Evolutionary conservation across 2,797 vertebrate genomes (phyloP), one percentile per base, ranked within the genome.

Genomic region (Chlorospingus semifuscus): DNA sequence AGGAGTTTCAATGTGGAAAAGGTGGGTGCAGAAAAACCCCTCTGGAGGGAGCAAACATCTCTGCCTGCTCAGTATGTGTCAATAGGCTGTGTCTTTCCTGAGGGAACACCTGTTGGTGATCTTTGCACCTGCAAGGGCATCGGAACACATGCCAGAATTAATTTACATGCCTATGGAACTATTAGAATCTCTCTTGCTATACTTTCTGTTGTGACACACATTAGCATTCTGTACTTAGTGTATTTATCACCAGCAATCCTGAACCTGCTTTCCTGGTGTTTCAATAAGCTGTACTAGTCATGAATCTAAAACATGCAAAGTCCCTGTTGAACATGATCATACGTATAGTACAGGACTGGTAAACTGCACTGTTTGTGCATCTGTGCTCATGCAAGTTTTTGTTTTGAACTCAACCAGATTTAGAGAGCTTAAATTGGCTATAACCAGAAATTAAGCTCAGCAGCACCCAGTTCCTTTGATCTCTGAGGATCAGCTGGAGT

Each of bases 51-150:
- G 22, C 19, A 19, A 30, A 39, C 13, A 34, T 55, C 18, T 52
- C n/a, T 46, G 8, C n/a, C 19, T 57, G 29, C 24, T 52, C 24
- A 17, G 32, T 15, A 8, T 29, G 8, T 13, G 22, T 50, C 16
- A 23, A 9, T 30, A 15, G 29, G 20, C 12, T 8, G 8, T 22
- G 29, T 26, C 17, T 59, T 57, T 59, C 20, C 29, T 26, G 29
- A 65, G 27, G 20, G 20, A 30, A 22, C 24, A 65, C 11, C 11
- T 39, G 7, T 46, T 29, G 17, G 11, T 39, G 21, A 74, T 30
- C 9, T 60, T 66, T 53, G 26, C 0, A 0, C 34, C 34, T 60
- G 24, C 46, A 32, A 30, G 21, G 8, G 19, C 3, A 1, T 23
- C 27, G 21, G 9, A 34, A 26, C 18, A 36, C 41, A 27, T 15